These are phyloP conservation scores for Oryzias curvinotus DNA, from an alignment of 2,113 vertebrate genomes.

Conservation along the genomic window DNA sequence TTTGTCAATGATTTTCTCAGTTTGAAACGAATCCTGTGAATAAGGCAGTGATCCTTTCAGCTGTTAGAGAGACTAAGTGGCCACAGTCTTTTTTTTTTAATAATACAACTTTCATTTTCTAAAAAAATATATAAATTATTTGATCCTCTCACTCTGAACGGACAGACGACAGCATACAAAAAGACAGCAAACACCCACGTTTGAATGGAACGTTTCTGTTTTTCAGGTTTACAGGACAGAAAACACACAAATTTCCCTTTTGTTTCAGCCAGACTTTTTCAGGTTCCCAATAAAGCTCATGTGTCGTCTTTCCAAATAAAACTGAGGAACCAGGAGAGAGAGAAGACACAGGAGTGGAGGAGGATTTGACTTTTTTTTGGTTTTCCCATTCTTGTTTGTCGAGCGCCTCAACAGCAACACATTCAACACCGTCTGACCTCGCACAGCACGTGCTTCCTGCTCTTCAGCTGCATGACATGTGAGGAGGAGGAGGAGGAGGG, in stretches of 20 bases:
- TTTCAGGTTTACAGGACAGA: slow-evolving; percentile 49
- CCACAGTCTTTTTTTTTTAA: slow-evolving; percentile 54
- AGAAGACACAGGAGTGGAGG: neutral
- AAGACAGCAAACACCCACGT: slow-evolving; percentile 62
- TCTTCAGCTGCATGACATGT: slow-evolving; percentile 7
- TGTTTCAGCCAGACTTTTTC: slow-evolving; percentile 28
- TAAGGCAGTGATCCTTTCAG: slow-evolving; percentile 87
- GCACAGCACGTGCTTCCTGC: neutral
- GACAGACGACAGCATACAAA: slow-evolving; percentile 69
- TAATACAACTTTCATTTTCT: slow-evolving; percentile 68
- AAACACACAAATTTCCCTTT: slow-evolving; percentile 69
- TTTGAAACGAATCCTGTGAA: slow-evolving; percentile 85
- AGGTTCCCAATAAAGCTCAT: slow-evolving; percentile 3
- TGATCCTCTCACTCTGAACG: slow-evolving; percentile 65
- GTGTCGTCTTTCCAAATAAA: neutral
- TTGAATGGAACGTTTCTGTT: slow-evolving; percentile 48
- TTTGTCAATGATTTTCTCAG: slow-evolving; percentile 65
- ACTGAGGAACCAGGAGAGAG: neutral
- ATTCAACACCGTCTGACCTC: slow-evolving; percentile 42
- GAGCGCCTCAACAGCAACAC: slow-evolving; percentile 50
- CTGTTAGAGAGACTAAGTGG: slow-evolving; percentile 57
- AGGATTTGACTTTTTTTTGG: slow-evolving; percentile 1
- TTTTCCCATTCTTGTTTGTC: slow-evolving; percentile 1
- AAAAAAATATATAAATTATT: slow-evolving; percentile 79
- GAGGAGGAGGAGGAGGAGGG: slow-evolving; percentile 9